phyloP scores from a whole-genome alignment of 1,140 invertebrate genomes.

The Drosophila bocki region DNA sequence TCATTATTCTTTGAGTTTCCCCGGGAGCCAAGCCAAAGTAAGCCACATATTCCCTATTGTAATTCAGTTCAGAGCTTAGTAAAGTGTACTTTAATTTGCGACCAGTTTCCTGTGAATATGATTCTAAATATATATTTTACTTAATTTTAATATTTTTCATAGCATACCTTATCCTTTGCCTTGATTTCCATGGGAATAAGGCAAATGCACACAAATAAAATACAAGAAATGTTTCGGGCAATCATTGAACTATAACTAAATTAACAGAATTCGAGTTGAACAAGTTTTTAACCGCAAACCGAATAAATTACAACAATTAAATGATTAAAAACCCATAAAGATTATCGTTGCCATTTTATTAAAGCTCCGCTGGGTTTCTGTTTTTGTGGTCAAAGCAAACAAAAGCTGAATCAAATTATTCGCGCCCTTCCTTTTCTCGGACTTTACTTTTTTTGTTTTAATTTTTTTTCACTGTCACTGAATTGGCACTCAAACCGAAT shows the following conservation, averaged over 20 bases:
- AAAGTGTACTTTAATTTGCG: neutral
- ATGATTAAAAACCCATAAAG: conserved; percentile 40
- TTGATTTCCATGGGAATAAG: neutral
- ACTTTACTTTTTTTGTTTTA: conserved; percentile 11
- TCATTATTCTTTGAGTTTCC: neutral
- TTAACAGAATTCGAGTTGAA: neutral
- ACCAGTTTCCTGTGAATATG: neutral
- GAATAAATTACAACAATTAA: conserved; percentile 3
- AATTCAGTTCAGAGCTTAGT: neutral
- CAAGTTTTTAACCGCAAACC: neutral
- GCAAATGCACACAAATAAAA: neutral
- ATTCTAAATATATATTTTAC: no score
- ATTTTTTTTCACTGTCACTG: conserved; percentile 22
- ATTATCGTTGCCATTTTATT: conserved; percentile 15
- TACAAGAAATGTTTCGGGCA: neutral
- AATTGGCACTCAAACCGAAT: conserved; percentile 31
- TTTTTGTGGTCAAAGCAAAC: conserved; percentile 16
- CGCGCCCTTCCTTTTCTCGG: neutral
- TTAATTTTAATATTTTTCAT: neutral
- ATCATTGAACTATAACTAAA: conserved; percentile 25
- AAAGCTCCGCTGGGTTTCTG: conserved; percentile 5
- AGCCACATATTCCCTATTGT: neutral
- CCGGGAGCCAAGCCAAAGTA: conserved; percentile 15
- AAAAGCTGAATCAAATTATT: conserved; percentile 50
- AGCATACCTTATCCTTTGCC: conserved; percentile 13